Base-by-base conservation (phyloP, 2,113 vertebrate genomes). In the Clarias batrachus region DNA sequence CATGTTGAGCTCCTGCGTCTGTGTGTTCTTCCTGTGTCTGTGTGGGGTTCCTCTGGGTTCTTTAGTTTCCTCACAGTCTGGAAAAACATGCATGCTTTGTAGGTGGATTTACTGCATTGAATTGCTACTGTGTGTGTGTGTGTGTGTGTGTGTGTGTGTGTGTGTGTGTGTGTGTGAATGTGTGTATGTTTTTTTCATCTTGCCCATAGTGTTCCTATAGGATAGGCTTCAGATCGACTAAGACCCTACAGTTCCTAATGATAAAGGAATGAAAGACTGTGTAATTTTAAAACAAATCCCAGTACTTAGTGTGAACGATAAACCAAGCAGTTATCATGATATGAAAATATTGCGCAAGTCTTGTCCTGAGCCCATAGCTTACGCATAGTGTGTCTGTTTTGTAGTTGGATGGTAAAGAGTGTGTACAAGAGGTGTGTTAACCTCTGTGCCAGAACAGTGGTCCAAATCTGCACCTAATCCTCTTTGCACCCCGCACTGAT, bases 381-480 rank as follows among this genome's bases (percentile, higher is more conserved):
- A 21, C 11, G 54, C 16, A 33, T 4, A 4, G 17, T 11, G n/a
- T 57, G 14, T 27, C 25, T 57, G 52, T 57, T 57, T 78, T 60
- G 27, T 81, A 82, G 90, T 89, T 87, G 66, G 70, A 84, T 81
- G 87, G 86, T 73, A 84, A 84, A 91, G 88, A 91, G 84, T 87
- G 84, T 83, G 89, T 30, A 88, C 87, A 88, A 89, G 90, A 87
- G 37, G 81, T 80, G 65, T 65, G 81, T 77, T 52, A 76, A 90
- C 86, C 87, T 90, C 70, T 12, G 87, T 65, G 82, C 86, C 89
- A 88, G 78, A 85, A 86, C 83, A 23, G 60, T 68, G 88, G 77
- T 88, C 84, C 90, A 91, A 93, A 92, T 90, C 92, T 93, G 73
- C 88, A 70, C 77, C 79, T 91, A 93, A 93, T 93, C 93, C 89